Base-by-base conservation (phyloP, 2,113 vertebrate species). In the Paraplagusia blochii region DNA sequence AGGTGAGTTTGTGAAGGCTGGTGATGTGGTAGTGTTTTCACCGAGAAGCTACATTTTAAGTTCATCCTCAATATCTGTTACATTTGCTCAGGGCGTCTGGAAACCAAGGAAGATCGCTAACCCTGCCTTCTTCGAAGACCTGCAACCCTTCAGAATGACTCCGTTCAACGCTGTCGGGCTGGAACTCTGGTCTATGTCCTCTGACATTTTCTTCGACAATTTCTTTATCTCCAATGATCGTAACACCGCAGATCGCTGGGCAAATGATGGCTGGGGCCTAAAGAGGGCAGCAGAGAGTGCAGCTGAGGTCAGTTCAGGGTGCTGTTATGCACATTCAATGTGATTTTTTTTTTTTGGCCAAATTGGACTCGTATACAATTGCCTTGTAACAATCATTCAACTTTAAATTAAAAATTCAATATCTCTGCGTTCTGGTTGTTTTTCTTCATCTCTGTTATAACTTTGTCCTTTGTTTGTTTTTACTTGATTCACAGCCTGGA, bases 201-300 rank as follows among this genome's bases (percentile, higher is more conserved):
- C 94, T 0, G 96, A 99, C 66, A 99, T 99, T 69, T 98, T 98
- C 88, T 99, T 99, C 55, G 96, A 99, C 84, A 98, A 99, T 81
- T 99, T 99, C 63, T 94, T 99, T 40, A 91, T 99, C 77, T 93
- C 90, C 40, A 88, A 90, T 9, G 95, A 98, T 48, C 90, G 94
- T 66, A 90, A 77, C 50, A 92, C 93, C 0, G 94, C 93, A 1
- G 95, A 98, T 0, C 93, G 92, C 18, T 99, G 96, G 96, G 93
- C 93, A 36, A 78, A 0, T 14, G 95, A 97, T 59, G 92, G 97
- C 44, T 99, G 95, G 95, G 94, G 95, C 1, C 88, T 98, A 82
- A 99, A 99, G 90, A 97, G 95, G 87, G 92, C 95, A 8, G 97
- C 96, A 0, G 97, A 98, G 73, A 95, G 96, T 8, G 94, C 95